Percentiles rank a stretch among this genome's conserved stretches.
These are phyloP conservation scores for Thalassoma bifasciatum DNA, from an alignment of 2,113 vertebrate species.

Conservation along the genomic window DNA sequence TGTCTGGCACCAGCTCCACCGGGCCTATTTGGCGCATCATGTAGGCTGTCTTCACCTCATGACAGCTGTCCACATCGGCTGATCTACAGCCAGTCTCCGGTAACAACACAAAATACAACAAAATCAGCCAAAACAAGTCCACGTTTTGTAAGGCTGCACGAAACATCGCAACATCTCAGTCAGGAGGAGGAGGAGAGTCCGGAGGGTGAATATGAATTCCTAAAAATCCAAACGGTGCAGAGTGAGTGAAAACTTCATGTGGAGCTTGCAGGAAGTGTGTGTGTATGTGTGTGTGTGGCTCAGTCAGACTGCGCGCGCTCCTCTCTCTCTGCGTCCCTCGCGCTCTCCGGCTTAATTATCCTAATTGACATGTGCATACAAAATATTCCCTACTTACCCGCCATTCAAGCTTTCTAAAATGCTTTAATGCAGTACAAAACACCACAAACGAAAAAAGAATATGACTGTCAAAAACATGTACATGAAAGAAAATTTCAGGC, in stretches of 20 bases:
- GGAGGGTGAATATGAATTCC: conserved; percentile 28
- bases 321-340: conserved; percentile 17
- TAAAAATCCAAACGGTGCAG: conserved; percentile 26
- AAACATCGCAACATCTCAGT: conserved; percentile 85
- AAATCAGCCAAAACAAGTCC: conserved; percentile 72
- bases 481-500: neutral
- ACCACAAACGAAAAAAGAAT: neutral
- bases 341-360: conserved; percentile 34
- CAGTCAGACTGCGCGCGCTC: conserved; percentile 16
- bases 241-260: conserved; percentile 55
- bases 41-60: conserved; percentile 91
- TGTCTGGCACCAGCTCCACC: conserved; percentile 89
- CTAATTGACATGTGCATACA: conserved; percentile 26
- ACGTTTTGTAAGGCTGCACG: conserved; percentile 70
- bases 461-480: neutral
- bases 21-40: conserved; percentile 91
- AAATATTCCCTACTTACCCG: neutral
- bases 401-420: neutral
- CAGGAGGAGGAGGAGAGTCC: conserved; percentile 19
- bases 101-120: conserved; percentile 52
- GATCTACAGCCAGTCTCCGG: conserved; percentile 66
- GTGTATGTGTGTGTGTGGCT: conserved; percentile 25
- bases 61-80: conserved; percentile 86
- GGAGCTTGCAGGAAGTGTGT: conserved; percentile 27
- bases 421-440: neutral